Evolutionary conservation across 2,888 invertebrate species (phyloP), one percentile per base, ranked within the genome.

Genomic region (Platycheirus albimanus): DNA sequence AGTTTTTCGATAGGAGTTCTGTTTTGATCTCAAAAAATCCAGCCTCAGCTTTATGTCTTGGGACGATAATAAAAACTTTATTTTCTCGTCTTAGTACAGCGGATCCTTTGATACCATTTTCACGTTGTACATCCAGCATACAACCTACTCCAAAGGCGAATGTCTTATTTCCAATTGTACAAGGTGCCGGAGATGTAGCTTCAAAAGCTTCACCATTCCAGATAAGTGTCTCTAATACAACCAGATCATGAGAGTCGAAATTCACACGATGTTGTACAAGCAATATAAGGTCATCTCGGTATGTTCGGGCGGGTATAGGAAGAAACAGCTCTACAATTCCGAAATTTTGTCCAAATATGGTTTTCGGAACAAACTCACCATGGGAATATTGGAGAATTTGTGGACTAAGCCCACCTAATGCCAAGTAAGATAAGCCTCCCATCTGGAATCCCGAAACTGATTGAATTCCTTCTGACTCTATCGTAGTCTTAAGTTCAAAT

Each of bases 131-230:
- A 69, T 91, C 91, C 49, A 91, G 61, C 86, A 91, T 86, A 72
- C 91, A 91, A 24, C 86, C 86, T 3, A 88, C 87, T 1, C 90
- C 91, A 51, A 85, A 86, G 0, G 85, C 78, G 43, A 71, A 74
- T 0, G 86, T 85, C 11, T 87, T 86, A 1, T 85, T 69, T n/a
- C 87, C 88, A 43, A 88, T 70, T 0, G 87, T 84, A 76, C 91
- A 91, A 1, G 90, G 90, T 3, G 89, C 85, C 0, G 89, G 88
- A 30, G 88, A 71, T 19, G 88, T 88, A 1, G 87, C 86, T 79
- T 89, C 88, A 66, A 91, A 91, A 0, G 88, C 87, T 13, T 90
- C 87, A 0, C 91, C 91, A 84, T 91, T 88, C 91, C 91, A 91
- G 7, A 91, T 88, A 0, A 91, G 87, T 30, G 90, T 87, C 70